These are phyloP conservation scores for Anguilla obscura DNA, from an alignment of 2,797 vertebrate genomes.

Conservation along the genomic window DNA sequence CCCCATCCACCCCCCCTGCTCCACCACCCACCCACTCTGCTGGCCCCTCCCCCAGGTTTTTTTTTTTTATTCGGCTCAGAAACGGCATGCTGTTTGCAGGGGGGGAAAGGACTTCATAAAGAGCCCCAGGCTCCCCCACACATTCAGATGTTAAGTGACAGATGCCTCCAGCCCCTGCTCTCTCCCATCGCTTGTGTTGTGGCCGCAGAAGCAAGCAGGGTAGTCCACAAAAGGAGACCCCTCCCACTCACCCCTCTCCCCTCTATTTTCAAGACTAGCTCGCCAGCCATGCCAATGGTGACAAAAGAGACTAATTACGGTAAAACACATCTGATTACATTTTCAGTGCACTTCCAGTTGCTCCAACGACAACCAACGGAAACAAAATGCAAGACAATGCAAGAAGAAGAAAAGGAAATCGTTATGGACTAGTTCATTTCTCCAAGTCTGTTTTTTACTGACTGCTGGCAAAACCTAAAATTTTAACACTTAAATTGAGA, in stretches of 20 bases:
- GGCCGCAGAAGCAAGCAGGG: constrained; percentile 58
- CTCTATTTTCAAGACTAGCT: constrained; percentile 66
- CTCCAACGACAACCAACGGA: constrained; percentile 53
- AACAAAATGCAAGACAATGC: constrained; percentile 51
- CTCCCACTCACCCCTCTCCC: constrained; percentile 60
- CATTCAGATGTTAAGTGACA: constrained; percentile 87
- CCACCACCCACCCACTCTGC: constrained; percentile 45
- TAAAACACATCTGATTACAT: constrained; percentile 77
- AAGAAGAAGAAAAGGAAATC: constrained; percentile 47
- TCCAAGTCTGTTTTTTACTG: constrained; percentile 52
- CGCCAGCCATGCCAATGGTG: constrained; percentile 63
- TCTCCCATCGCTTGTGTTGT: constrained; percentile 51
- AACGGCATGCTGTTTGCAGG: constrained; percentile 71
- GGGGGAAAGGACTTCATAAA: constrained; percentile 69
- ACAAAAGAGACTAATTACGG: constrained; percentile 77
- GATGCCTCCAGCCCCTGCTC: constrained; percentile 71
- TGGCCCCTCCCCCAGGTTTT: constrained; percentile 67
- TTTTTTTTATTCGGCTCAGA: constrained; percentile 65
- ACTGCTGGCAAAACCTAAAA: constrained; percentile 53
- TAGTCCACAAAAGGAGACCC: constrained; percentile 71
- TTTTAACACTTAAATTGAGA: not conserved
- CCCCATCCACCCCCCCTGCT: constrained; percentile 52
- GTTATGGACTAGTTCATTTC: constrained; percentile 47
- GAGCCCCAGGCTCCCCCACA: constrained; percentile 69
- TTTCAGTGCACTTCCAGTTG: constrained; percentile 63